Percentiles rank a stretch among this genome's conserved stretches.
Conservation (phyloP, 2,113 vertebrate genomes). For the Serranochromis macrocephalus region DNA sequence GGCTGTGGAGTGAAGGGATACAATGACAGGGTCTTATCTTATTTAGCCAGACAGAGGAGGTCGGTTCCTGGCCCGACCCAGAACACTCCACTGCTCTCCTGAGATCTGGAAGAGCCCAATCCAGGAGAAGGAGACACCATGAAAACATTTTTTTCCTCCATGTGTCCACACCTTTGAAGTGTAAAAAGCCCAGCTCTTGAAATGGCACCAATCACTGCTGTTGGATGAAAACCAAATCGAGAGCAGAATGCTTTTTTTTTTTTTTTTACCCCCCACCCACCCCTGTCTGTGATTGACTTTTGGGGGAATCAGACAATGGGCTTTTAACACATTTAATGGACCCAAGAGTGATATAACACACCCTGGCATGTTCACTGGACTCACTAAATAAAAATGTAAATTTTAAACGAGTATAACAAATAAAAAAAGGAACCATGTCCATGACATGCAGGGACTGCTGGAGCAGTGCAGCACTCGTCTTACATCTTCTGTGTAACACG, state of each 20-base stretch:
- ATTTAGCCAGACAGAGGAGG: conserved; percentile 69
- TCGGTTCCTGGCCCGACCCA: conserved; percentile 39
- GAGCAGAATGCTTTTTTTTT: not conserved
- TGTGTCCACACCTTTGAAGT: conserved; percentile 44
- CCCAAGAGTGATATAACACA: conserved; percentile 28
- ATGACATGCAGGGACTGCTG: not conserved
- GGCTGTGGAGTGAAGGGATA: conserved; percentile 50
- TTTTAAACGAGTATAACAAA: conserved; percentile 13
- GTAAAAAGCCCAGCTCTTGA: conserved; percentile 13
- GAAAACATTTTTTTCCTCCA: conserved; percentile 6
- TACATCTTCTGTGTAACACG: not conserved
- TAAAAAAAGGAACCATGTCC: not conserved
- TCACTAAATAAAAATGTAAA: conserved; percentile 39
- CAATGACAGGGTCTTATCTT: conserved; percentile 74
- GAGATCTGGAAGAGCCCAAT: conserved; percentile 40
- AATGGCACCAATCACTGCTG: conserved; percentile 1
- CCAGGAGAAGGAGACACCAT: conserved; percentile 5
- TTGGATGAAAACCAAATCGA: conserved; percentile 35
- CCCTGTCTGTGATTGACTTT: conserved; percentile 32
- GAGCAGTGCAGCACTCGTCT: not conserved
- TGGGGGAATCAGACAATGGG: conserved; percentile 40
- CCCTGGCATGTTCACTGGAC: not conserved
- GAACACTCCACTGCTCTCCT: conserved; percentile 43
- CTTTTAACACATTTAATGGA: conserved; percentile 51
- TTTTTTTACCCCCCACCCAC: not conserved